A percentile compares a stretch with the other conserved stretches of the same genome.
Conservation (phyloP, 2,797 vertebrate species). For the Lophius americanus region DNA sequence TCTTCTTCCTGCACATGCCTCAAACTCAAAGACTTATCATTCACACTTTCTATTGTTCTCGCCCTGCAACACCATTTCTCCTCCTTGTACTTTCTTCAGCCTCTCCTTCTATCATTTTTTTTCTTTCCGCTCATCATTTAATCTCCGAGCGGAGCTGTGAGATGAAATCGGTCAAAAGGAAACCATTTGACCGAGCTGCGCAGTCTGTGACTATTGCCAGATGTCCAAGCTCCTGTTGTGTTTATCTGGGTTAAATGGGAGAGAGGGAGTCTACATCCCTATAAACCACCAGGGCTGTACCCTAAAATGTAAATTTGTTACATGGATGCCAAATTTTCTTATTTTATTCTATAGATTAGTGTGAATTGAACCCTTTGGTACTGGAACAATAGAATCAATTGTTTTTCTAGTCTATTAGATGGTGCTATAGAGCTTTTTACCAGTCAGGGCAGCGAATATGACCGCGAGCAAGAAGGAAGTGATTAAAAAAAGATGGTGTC, state of each 20-base stretch:
- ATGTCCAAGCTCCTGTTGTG: slow-evolving; percentile 58
- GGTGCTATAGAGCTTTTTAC: too few relatives aligned
- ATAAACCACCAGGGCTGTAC: slow-evolving; percentile 2
- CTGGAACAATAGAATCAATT: too few relatives aligned
- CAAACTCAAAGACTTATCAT: slow-evolving; percentile 62
- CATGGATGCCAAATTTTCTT: too few relatives aligned
- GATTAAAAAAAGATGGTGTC: too few relatives aligned
- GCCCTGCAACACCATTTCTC: slow-evolving; percentile 39
- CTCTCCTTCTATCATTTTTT: slow-evolving; percentile 56
- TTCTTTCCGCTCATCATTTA: slow-evolving; percentile 7
- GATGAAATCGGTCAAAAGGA: neutral
- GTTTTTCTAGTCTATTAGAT: too few relatives aligned
- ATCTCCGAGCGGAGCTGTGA: slow-evolving; percentile 33
- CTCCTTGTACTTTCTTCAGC: slow-evolving; percentile 45
- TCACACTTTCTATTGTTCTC: slow-evolving; percentile 53
- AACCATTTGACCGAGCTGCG: slow-evolving; percentile 18
- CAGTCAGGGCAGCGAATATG: too few relatives aligned
- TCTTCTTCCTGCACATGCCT: slow-evolving; percentile 50
- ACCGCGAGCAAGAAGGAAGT: too few relatives aligned
- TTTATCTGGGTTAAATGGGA: slow-evolving; percentile 17
- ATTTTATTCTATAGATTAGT: too few relatives aligned
- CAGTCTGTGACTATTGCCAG: slow-evolving; percentile 44
- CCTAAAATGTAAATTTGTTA: too few relatives aligned
- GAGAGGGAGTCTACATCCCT: slow-evolving; percentile 31
- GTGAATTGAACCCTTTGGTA: too few relatives aligned